Conservation (phyloP, 1,140 invertebrate species). For the Vanessa tameamea region DNA sequence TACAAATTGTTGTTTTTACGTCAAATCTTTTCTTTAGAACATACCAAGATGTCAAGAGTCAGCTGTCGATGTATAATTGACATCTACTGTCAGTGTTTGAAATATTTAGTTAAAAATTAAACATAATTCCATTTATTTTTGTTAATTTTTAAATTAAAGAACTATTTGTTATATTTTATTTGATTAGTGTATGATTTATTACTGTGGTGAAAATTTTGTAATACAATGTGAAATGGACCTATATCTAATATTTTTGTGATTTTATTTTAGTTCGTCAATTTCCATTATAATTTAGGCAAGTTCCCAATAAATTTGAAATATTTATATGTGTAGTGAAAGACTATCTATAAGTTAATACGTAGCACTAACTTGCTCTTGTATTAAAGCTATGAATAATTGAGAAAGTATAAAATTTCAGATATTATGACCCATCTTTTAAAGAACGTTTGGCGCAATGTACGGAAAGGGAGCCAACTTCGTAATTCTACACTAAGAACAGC, state of each 20-base stretch:
- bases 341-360: no score
- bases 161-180: not conserved
- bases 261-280: not conserved
- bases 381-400: not conserved
- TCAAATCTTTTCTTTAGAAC: no score
- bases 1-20: no score
- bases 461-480: constrained; percentile 50
- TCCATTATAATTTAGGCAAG: not conserved
- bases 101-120: not conserved
- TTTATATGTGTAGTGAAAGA: not conserved
- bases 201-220: not conserved
- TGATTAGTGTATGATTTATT: not conserved
- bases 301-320: constrained; percentile 1
- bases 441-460: constrained; percentile 61
- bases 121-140: constrained; percentile 1
- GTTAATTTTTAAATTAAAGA: not conserved
- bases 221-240: not conserved
- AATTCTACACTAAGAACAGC: constrained; percentile 44
- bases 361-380: not conserved
- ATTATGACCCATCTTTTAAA: constrained; percentile 66
- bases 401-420: constrained; percentile 40
- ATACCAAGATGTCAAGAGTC: not conserved
- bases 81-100: not conserved
- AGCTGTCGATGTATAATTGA: not conserved
- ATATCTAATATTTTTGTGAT: not conserved